These are phyloP conservation scores for Bos indicus DNA, from an alignment of 2,113 vertebrate genomes.

Conservation along the genomic window DNA sequence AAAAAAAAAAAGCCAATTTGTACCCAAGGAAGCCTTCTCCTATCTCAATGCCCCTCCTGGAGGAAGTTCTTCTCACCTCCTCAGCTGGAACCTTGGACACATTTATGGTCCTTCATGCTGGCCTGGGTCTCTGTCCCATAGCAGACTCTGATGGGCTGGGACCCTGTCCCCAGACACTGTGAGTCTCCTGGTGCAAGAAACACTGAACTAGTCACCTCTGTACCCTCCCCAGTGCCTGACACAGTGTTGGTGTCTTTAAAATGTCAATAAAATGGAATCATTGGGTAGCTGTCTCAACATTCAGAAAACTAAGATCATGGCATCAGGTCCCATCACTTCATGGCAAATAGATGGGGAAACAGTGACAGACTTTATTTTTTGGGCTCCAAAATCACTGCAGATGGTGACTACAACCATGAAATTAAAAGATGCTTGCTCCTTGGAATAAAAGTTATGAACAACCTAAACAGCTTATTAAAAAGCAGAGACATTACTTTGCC, in stretches of 20 bases:
- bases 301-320: neutral
- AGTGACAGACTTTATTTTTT: neutral
- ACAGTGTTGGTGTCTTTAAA: neutral
- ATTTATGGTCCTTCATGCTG: neutral
- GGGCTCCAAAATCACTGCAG: neutral
- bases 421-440: neutral
- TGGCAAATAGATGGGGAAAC: neutral
- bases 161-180: neutral
- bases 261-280: neutral
- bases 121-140: neutral
- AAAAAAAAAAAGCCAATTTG: neutral
- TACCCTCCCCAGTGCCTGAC: too few species aligned
- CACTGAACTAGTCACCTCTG: neutral
- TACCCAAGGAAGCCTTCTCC: neutral
- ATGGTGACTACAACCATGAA: neutral
- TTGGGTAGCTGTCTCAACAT: neutral
- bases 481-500: neutral
- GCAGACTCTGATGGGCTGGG: neutral
- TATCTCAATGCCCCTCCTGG: neutral
- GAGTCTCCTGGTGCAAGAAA: neutral
- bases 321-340: neutral
- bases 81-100: neutral
- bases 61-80: neutral
- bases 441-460: neutral
- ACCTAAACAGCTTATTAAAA: neutral